These are phyloP conservation scores for Lepidonotus clava DNA, from an alignment of 2,888 invertebrate species.

Conservation along the genomic window DNA sequence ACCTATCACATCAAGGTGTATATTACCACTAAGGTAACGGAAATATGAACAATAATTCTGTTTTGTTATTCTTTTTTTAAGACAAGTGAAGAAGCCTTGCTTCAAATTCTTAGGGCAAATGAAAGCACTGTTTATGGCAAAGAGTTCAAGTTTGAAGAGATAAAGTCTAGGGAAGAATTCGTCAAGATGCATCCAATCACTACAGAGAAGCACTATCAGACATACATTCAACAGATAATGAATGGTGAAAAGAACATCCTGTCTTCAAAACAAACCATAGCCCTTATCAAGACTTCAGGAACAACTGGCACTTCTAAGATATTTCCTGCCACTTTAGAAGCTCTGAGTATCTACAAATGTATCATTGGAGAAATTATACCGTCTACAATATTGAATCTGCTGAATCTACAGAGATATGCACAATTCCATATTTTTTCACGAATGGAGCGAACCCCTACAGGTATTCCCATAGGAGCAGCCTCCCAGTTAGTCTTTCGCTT, in stretches of 20 bases:
- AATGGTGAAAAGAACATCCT: constrained; percentile 38
- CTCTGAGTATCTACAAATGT: not conserved
- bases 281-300: constrained; percentile 4
- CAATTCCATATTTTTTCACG: constrained; percentile 17
- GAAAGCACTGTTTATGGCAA: constrained; percentile 17
- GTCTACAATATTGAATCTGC: not conserved
- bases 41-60: not conserved
- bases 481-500: not conserved
- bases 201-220: not conserved
- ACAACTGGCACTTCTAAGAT: constrained; percentile 35
- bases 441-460: not conserved
- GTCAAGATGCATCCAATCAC: constrained; percentile 23
- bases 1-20: not conserved
- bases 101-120: not conserved
- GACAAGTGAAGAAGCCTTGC: not conserved
- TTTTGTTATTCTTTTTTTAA: not conserved
- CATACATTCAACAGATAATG: not conserved
- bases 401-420: not conserved
- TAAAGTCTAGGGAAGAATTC: constrained; percentile 31
- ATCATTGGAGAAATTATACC: not conserved
- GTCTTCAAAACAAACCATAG: not conserved
- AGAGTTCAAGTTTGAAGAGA: constrained; percentile 3
- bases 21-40: not conserved
- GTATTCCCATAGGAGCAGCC: constrained; percentile 20
- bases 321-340: not conserved